These are phyloP conservation scores for Drosophila aff. DNA, from an alignment of 1,140 invertebrate genomes.

Conservation along the genomic window DNA sequence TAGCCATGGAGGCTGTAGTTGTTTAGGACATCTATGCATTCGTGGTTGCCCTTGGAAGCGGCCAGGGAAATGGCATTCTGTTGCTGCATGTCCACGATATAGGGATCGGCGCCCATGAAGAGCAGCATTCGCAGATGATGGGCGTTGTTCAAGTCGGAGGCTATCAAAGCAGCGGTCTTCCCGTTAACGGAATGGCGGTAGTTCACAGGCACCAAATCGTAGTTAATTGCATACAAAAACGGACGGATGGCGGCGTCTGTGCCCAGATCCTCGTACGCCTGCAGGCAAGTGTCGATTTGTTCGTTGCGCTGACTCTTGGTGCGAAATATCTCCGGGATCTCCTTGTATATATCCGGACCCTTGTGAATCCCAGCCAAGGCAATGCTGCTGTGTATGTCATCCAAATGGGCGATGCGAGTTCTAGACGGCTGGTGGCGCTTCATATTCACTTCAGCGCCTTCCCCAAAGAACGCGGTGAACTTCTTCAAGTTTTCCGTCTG, in stretches of 20 bases:
- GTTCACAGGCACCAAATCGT: conserved; percentile 88
- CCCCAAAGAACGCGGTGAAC: conserved; percentile 63
- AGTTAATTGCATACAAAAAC: conserved; percentile 88
- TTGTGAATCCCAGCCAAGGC: conserved; percentile 27
- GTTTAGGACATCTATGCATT: conserved; percentile 62
- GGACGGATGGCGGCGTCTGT: conserved; percentile 87
- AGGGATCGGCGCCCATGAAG: conserved; percentile 89
- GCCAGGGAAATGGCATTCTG: conserved; percentile 90
- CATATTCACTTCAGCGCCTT: conserved; percentile 39
- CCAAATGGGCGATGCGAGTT: conserved; percentile 42
- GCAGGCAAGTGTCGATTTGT: conserved; percentile 62
- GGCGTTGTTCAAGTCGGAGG: conserved; percentile 88
- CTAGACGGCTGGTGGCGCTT: neutral
- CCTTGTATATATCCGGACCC: conserved; percentile 51
- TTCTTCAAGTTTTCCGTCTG: conserved; percentile 24
- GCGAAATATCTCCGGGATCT: conserved; percentile 87
- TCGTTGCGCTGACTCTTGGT: conserved; percentile 43
- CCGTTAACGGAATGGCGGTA: conserved; percentile 89
- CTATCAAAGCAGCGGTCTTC: conserved; percentile 90
- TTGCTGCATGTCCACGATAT: conserved; percentile 87
- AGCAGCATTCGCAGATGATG: conserved; percentile 88
- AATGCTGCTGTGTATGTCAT: conserved; percentile 52
- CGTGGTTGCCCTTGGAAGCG: conserved; percentile 51
- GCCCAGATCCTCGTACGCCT: conserved; percentile 64
- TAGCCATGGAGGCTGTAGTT: conserved; percentile 50